Conservation (phyloP, 2,113 vertebrate species). For the Crotalus tigris region DNA sequence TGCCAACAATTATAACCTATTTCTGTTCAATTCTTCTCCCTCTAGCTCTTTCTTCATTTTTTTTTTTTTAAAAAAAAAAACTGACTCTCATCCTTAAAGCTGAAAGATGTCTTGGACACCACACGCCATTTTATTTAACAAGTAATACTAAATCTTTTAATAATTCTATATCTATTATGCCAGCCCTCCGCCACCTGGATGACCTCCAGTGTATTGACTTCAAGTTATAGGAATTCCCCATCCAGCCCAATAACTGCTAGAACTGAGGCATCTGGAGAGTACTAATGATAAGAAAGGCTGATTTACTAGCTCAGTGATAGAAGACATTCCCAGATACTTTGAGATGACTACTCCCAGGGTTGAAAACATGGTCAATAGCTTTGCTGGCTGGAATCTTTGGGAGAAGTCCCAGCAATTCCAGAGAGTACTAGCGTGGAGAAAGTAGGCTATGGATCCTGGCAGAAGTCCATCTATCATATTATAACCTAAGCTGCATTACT, state of each 20-base stretch:
- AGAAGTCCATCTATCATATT: not conserved
- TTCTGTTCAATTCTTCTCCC: not conserved
- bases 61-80: not conserved
- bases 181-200: not conserved
- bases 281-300: not conserved
- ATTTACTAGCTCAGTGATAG: not conserved
- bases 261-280: not conserved
- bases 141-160: not conserved
- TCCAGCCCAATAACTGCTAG: not conserved
- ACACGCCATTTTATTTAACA: not conserved
- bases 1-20: slow-evolving; percentile 33
- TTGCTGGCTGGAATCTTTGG: not conserved
- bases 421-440: not conserved
- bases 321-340: not conserved
- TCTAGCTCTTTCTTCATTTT: not conserved
- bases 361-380: not conserved
- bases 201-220: not conserved
- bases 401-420: not conserved
- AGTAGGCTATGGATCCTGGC: not conserved
- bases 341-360: not conserved
- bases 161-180: not conserved
- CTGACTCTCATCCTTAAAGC: slow-evolving; percentile 11
- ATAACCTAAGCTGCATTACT: not conserved
- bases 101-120: not conserved
- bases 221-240: not conserved